These are phyloP conservation scores for Drosophila barbarae DNA, from an alignment of 2,888 invertebrate genomes.

Conservation along the genomic window DNA sequence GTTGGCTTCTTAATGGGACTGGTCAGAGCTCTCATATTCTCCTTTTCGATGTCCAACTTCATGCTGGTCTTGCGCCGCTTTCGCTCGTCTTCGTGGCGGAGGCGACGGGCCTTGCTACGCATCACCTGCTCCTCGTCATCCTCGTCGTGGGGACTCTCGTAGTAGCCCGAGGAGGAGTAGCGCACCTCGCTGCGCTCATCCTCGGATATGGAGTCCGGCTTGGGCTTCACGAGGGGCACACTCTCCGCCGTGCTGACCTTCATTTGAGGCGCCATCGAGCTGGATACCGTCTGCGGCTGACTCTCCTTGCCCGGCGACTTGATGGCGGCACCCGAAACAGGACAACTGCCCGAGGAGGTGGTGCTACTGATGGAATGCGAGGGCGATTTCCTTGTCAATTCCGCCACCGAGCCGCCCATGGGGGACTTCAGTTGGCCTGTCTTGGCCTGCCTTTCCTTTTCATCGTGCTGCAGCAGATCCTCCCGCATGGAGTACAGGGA, in stretches of 20 bases:
- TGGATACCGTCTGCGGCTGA: slow-evolving; percentile 52
- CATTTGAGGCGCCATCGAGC: slow-evolving; percentile 21
- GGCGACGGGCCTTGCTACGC: slow-evolving; percentile 67
- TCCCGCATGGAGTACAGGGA: slow-evolving; percentile 89
- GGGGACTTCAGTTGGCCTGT: slow-evolving; percentile 58
- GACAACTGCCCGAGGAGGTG: slow-evolving; percentile 82
- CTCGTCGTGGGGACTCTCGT: slow-evolving; percentile 87
- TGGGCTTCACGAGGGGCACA: slow-evolving; percentile 53
- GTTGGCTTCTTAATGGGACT: slow-evolving; percentile 78
- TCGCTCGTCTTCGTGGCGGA: slow-evolving; percentile 86
- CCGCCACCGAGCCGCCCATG: slow-evolving; percentile 47
- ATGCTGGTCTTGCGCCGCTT: slow-evolving; percentile 87
- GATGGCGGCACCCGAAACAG: slow-evolving; percentile 49
- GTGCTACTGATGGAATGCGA: slow-evolving; percentile 82
- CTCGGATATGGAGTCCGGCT: slow-evolving; percentile 84
- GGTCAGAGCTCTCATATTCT: slow-evolving; percentile 81
- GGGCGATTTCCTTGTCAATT: slow-evolving; percentile 77
- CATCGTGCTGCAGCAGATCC: slow-evolving; percentile 82
- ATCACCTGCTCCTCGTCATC: slow-evolving; percentile 69
- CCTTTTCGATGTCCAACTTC: slow-evolving; percentile 86
- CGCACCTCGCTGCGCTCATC: slow-evolving; percentile 85
- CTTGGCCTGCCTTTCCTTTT: slow-evolving; percentile 45
- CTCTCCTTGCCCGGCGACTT: slow-evolving; percentile 61
- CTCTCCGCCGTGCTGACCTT: slow-evolving; percentile 41
- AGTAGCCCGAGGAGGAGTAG: slow-evolving; percentile 87